phyloP scores from a whole-genome alignment of 2,888 invertebrate species.

The Acronicta aceris region DNA sequence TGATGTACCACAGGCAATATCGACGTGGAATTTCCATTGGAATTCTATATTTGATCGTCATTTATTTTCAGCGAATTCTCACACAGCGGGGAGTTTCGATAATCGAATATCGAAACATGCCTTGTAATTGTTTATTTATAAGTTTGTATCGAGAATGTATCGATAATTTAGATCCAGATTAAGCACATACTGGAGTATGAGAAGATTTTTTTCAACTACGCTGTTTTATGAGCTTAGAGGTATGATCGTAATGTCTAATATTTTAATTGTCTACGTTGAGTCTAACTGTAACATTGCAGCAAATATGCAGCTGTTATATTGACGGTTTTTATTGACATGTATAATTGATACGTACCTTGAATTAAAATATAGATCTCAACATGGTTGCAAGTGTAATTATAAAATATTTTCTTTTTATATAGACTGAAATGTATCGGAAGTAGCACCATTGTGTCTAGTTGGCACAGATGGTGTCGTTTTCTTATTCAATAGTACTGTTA shows the following conservation, averaged over 20 bases:
- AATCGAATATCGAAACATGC: conserved; percentile 46
- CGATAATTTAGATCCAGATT: conserved; percentile 65
- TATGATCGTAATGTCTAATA: conserved; percentile 62
- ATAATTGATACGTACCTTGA: conserved; percentile 44
- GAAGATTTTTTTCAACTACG: conserved; percentile 58
- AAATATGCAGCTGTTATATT: conserved; percentile 38
- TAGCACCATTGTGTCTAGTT: conserved; percentile 14
- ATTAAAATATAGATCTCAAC: conserved; percentile 42
- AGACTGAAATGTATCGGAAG: conserved; percentile 15
- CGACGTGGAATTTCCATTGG: conserved; percentile 47
- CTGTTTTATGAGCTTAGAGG: conserved; percentile 53
- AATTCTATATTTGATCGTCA: conserved; percentile 53
- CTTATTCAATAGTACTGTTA: neutral
- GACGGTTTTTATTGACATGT: conserved; percentile 43
- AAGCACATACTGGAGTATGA: conserved; percentile 52
- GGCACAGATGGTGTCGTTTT: conserved; percentile 8
- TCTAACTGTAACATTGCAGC: conserved; percentile 44
- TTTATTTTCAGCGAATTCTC: conserved; percentile 55
- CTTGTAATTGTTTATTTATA: conserved; percentile 70
- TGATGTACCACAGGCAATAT: conserved; percentile 13
- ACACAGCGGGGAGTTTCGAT: conserved; percentile 58
- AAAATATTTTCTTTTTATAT: conserved; percentile 32
- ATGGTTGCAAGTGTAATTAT: conserved; percentile 28
- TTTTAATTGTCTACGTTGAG: conserved; percentile 61
- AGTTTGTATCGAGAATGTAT: conserved; percentile 66